A percentile compares a stretch with the other conserved stretches of the same genome.
phyloP scores from a whole-genome alignment of 2,113 vertebrate species.

The Arothron firmamentum region DNA sequence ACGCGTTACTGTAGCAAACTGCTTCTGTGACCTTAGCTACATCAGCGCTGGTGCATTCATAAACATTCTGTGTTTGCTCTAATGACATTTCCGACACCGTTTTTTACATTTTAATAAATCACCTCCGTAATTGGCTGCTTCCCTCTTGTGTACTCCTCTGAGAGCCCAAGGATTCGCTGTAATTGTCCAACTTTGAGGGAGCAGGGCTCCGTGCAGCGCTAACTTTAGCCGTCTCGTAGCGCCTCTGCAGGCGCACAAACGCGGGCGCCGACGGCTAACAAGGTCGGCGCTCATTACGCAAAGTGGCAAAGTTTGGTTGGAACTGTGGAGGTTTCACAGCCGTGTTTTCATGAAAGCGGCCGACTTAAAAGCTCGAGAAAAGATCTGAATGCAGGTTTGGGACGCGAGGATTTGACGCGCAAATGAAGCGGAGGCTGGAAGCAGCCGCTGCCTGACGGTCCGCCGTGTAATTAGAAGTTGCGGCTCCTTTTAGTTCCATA shows the following conservation, averaged over 20 bases:
- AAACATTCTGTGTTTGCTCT: conserved; percentile 12
- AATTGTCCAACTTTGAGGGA: conserved; percentile 63
- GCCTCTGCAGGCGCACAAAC: conserved; percentile 38
- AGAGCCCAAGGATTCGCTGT: conserved; percentile 55
- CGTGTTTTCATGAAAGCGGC: conserved; percentile 64
- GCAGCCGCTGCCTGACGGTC: conserved; percentile 40
- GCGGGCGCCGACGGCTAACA: conserved; percentile 16
- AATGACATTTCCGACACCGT: conserved; percentile 30
- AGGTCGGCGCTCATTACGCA: conserved; percentile 60
- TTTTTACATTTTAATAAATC: conserved; percentile 36
- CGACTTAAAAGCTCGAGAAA: conserved; percentile 64
- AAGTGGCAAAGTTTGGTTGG: conserved; percentile 44
- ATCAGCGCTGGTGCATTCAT: background rate
- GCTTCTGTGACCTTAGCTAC: conserved; percentile 16
- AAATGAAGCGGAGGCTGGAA: conserved; percentile 45
- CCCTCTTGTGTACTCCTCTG: conserved; percentile 17
- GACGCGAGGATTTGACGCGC: conserved; percentile 59
- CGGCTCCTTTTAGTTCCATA: conserved; percentile 23
- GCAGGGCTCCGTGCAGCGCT: conserved; percentile 55
- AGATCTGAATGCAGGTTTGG: conserved; percentile 64
- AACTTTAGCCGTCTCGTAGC: conserved; percentile 20
- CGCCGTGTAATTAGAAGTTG: conserved; percentile 65
- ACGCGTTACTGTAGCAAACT: background rate
- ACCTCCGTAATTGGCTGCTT: conserved; percentile 46
- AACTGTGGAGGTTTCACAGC: conserved; percentile 22